A percentile compares a stretch with the other conserved stretches of the same genome.
Evolutionary conservation across 2,797 vertebrate genomes (phyloP).

Genomic region (Lerista edwardsae): DNA sequence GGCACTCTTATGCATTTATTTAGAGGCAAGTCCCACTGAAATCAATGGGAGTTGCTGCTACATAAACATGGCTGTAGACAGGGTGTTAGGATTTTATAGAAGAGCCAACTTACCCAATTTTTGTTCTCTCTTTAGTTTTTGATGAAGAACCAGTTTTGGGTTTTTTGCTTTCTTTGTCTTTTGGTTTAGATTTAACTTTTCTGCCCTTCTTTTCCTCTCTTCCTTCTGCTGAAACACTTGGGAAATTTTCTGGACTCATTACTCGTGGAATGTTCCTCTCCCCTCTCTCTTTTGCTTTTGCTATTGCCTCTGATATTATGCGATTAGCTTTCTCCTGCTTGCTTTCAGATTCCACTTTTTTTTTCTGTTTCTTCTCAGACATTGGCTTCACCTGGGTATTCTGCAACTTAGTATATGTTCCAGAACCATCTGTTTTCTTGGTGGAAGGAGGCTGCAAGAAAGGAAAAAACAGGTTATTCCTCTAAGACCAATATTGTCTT

Average conservation of each 20-base stretch:
- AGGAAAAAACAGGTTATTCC: constrained; percentile 39
- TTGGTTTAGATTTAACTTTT: constrained; percentile 83
- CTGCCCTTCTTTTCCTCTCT: constrained; percentile 81
- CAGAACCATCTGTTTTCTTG: constrained; percentile 94
- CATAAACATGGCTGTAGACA: constrained; percentile 31
- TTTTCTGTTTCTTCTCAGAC: constrained; percentile 88
- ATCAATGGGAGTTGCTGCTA: not conserved
- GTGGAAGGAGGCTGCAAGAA: constrained; percentile 87
- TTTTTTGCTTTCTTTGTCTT: constrained; percentile 89
- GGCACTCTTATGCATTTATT: not conserved
- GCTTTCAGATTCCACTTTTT: constrained; percentile 85
- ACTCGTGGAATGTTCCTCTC: constrained; percentile 97
- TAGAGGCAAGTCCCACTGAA: not conserved
- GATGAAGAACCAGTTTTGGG: constrained; percentile 86
- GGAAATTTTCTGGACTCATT: constrained; percentile 98
- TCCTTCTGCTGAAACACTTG: constrained; percentile 89
- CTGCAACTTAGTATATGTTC: constrained; percentile 86
- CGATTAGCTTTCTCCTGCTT: constrained; percentile 99
- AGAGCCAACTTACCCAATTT: constrained; percentile 90
- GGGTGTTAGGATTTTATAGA: constrained; percentile 35
- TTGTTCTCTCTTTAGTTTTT: constrained; percentile 93
- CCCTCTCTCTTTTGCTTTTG: constrained; percentile 93
- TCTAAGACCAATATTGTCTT: not conserved
- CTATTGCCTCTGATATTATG: constrained; percentile 98
- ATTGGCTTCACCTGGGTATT: constrained; percentile 91